Conservation (phyloP, 2,113 vertebrate genomes). For the Sylvilagus bachmani region DNA sequence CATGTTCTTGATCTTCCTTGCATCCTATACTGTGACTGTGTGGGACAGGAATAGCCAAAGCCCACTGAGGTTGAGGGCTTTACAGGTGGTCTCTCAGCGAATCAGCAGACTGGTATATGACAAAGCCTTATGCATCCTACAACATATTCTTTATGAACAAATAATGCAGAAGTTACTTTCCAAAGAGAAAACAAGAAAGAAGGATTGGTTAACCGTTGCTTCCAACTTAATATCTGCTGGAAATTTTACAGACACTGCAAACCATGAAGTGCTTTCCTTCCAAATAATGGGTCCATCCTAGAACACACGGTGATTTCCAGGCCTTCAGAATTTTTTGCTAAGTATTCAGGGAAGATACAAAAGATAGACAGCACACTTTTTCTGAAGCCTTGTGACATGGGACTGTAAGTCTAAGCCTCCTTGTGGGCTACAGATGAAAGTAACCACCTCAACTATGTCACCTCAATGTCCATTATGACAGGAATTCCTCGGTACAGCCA, state of each 20-base stretch:
- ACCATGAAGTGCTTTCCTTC: constrained; percentile 18
- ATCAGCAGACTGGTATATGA: background rate
- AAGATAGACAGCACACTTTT: background rate
- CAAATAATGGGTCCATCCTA: constrained; percentile 24
- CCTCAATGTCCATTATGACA: background rate
- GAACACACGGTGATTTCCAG: background rate
- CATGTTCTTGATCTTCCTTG: background rate
- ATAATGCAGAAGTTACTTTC: constrained; percentile 1
- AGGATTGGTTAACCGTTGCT: constrained; percentile 58
- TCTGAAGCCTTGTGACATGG: background rate
- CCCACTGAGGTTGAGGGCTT: background rate
- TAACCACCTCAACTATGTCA: background rate
- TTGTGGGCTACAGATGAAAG: background rate
- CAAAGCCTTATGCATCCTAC: background rate
- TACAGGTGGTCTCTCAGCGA: background rate
- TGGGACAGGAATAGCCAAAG: background rate
- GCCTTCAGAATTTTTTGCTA: background rate
- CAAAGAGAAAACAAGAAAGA: background rate
- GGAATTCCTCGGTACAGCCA: background rate
- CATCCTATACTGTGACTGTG: background rate
- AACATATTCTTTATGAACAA: background rate
- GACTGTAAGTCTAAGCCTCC: background rate
- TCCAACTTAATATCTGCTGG: constrained; percentile 44
- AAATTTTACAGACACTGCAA: constrained; percentile 37
- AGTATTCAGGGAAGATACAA: background rate